phyloP scores from a whole-genome alignment of 2,888 invertebrate species.

The Callyntrura guangdongensis region DNA sequence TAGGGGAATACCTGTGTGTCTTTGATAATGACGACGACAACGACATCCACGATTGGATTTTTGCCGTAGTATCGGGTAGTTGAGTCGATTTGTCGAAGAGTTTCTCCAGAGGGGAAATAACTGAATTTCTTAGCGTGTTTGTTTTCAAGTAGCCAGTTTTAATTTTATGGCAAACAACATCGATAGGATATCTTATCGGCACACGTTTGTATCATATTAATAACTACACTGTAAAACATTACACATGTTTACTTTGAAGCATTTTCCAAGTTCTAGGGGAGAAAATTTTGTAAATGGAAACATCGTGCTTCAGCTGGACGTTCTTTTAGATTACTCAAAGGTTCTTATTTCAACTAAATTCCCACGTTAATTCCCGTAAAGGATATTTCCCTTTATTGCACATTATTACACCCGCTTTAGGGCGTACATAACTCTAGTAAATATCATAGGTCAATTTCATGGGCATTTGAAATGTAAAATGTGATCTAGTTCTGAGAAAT shows the following conservation, averaged over 20 bases:
- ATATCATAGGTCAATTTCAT: too few relatives aligned
- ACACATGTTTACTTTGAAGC: too few relatives aligned
- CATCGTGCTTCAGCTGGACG: not conserved
- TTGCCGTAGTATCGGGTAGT: not conserved
- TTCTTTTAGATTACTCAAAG: too few relatives aligned
- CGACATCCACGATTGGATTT: not conserved
- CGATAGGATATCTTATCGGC: not conserved
- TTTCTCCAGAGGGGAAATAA: constrained; percentile 31
- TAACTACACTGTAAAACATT: not conserved
- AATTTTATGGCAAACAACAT: constrained; percentile 25
- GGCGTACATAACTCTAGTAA: too few relatives aligned
- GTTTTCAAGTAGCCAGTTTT: not conserved
- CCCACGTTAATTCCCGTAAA: not conserved
- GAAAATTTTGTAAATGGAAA: not conserved
- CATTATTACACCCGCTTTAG: too few relatives aligned
- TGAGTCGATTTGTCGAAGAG: not conserved
- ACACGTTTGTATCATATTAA: not conserved
- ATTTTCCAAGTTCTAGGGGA: not conserved
- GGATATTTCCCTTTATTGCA: not conserved
- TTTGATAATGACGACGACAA: not conserved
- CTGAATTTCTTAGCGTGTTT: not conserved
- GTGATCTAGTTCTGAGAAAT: too few relatives aligned
- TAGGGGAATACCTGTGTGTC: not conserved
- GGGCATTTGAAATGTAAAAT: too few relatives aligned
- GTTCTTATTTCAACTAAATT: not conserved